Evolutionary conservation across 2,113 vertebrate species (phyloP).

Genomic region (Henicopernis longicauda): DNA sequence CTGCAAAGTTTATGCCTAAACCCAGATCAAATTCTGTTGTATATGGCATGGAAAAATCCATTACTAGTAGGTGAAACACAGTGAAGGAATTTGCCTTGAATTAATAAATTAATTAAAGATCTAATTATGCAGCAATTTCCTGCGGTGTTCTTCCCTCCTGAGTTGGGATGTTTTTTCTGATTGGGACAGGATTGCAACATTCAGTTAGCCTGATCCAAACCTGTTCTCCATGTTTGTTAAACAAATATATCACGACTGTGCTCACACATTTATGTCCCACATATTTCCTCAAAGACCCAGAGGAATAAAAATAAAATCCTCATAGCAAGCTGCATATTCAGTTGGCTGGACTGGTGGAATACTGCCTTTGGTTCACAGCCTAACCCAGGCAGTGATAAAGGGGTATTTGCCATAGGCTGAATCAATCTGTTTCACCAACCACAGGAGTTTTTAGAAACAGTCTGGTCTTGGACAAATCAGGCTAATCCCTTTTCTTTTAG

Average conservation of each 20-base stretch:
- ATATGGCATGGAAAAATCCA: not conserved
- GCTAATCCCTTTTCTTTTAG: not conserved
- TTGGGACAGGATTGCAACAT: not conserved
- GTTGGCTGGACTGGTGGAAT: not conserved
- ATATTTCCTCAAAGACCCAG: not conserved
- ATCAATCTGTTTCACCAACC: not conserved
- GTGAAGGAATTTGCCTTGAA: not conserved
- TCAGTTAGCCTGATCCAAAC: not conserved
- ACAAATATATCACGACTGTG: not conserved
- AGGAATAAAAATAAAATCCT: not conserved
- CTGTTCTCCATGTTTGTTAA: not conserved
- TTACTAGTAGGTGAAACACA: not conserved
- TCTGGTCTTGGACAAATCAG: not conserved
- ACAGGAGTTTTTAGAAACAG: not conserved
- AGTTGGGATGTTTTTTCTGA: not conserved
- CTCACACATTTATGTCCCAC: not conserved
- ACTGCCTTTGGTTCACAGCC: not conserved
- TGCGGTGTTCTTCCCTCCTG: not conserved
- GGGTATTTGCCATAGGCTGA: not conserved
- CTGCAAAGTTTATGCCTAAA: not conserved
- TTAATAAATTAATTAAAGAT: not conserved
- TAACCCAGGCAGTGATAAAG: not conserved
- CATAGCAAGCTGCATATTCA: not conserved
- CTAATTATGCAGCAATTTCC: not conserved
- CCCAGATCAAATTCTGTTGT: not conserved